Evolutionary conservation across 2,888 invertebrate genomes (phyloP).

Genomic region (Platycheirus albimanus): DNA sequence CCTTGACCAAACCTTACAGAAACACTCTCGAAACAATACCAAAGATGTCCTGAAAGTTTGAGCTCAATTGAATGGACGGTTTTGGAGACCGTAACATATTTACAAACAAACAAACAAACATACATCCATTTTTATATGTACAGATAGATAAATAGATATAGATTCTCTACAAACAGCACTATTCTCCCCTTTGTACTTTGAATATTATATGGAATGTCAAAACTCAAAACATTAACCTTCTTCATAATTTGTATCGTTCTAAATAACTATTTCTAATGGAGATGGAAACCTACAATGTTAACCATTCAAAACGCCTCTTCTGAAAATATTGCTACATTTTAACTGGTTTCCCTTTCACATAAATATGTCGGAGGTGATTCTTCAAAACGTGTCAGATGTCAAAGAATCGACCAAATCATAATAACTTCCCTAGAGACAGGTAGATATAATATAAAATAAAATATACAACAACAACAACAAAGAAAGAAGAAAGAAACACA

Average conservation of each 20-base stretch:
- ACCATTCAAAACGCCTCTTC: constrained; percentile 4
- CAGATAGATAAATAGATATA: too few species aligned
- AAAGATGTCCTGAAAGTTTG: too few species aligned
- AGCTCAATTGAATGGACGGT: too few species aligned
- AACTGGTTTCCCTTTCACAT: constrained; percentile 15
- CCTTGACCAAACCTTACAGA: too few species aligned
- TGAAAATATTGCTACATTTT: constrained; percentile 15
- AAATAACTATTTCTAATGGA: neutral
- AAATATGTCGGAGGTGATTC: constrained; percentile 27
- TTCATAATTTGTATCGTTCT: neutral
- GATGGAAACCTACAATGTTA: neutral
- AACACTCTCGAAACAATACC: too few species aligned
- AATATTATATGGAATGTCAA: too few species aligned
- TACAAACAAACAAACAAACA: too few species aligned
- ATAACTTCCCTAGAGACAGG: constrained; percentile 52
- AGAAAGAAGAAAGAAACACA: constrained; percentile 1
- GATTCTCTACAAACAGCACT: too few species aligned
- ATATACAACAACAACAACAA: too few species aligned
- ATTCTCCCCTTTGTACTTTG: too few species aligned
- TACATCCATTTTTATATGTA: too few species aligned
- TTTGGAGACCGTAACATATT: too few species aligned
- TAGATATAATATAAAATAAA: constrained; percentile 6
- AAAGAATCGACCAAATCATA: constrained; percentile 58
- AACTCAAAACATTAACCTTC: constrained; percentile 6
- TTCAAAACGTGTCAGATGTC: constrained; percentile 31